These are phyloP conservation scores for Drosophila meridionalis DNA, from an alignment of 2,888 invertebrate genomes.

Conservation along the genomic window DNA sequence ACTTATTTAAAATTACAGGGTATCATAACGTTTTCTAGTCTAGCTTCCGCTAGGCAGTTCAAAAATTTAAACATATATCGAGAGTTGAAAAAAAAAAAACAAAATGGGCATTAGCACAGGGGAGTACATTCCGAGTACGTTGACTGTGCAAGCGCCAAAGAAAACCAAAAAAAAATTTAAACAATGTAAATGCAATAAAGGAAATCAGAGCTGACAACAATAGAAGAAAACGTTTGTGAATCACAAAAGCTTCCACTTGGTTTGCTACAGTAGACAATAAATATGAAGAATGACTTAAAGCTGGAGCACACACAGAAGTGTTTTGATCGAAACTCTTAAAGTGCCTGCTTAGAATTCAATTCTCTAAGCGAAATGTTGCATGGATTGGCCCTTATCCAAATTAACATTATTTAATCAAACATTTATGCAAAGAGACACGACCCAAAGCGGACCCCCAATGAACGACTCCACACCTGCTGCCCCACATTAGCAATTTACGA, in stretches of 20 bases:
- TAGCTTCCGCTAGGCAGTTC: conserved; percentile 7
- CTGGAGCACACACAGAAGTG: conserved; percentile 1
- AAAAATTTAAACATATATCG: conserved; percentile 43
- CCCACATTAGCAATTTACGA: conserved; percentile 53
- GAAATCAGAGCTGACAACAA: conserved; percentile 17
- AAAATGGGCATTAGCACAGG: conserved; percentile 15
- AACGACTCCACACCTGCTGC: conserved; percentile 62
- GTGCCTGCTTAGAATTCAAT: conserved; percentile 8
- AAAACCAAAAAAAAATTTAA: conserved; percentile 14
- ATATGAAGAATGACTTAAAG: conserved; percentile 5
- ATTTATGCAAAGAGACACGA: conserved; percentile 57
- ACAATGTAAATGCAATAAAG: conserved; percentile 46
- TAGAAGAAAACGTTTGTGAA: conserved; percentile 21
- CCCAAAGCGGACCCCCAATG: conserved; percentile 32
- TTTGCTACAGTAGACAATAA: conserved; percentile 18
- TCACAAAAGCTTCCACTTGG: conserved; percentile 25
- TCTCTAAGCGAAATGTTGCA: conserved; percentile 28
- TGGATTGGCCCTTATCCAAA: conserved; percentile 47
- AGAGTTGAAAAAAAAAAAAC: conserved; percentile 43
- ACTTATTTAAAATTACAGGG: conserved; percentile 5
- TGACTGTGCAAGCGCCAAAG: conserved; percentile 5
- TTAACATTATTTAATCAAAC: conserved; percentile 79
- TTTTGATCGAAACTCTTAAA: conserved; percentile 4
- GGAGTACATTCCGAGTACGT: conserved; percentile 16
- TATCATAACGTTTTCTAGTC: conserved; percentile 2